Conservation (phyloP, 2,113 vertebrate genomes). For the Delphinapterus leucas region DNA sequence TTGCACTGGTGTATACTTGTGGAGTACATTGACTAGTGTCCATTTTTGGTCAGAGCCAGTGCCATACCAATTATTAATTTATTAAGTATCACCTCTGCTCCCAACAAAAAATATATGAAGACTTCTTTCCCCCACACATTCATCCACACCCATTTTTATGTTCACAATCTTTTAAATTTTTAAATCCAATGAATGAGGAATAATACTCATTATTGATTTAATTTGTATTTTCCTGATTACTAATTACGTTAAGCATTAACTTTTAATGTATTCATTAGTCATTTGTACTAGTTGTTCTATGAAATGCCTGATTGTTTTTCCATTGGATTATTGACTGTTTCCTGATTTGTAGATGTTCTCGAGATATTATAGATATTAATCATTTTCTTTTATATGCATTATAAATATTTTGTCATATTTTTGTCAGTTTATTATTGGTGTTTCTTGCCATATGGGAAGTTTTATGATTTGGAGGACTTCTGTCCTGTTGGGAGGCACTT, state of each 20-base stretch:
- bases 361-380: not conserved
- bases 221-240: not conserved
- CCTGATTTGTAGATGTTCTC: not conserved
- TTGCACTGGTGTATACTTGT: not conserved
- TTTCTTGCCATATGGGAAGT: not conserved
- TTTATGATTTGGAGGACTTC: not conserved
- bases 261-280: not conserved
- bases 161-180: not conserved
- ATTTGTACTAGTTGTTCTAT: not conserved
- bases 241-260: not conserved
- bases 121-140: not conserved
- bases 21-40: not conserved
- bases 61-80: not conserved
- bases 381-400: not conserved
- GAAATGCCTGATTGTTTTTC: not conserved
- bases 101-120: not conserved
- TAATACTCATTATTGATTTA: not conserved
- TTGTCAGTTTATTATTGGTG: not conserved
- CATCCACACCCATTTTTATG: not conserved
- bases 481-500: not conserved
- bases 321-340: not conserved
- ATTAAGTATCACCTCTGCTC: not conserved
- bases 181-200: not conserved
- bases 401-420: not conserved
- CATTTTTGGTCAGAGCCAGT: not conserved